Base-by-base conservation (phyloP, 2,113 vertebrate genomes). In the Podarcis muralis region DNA sequence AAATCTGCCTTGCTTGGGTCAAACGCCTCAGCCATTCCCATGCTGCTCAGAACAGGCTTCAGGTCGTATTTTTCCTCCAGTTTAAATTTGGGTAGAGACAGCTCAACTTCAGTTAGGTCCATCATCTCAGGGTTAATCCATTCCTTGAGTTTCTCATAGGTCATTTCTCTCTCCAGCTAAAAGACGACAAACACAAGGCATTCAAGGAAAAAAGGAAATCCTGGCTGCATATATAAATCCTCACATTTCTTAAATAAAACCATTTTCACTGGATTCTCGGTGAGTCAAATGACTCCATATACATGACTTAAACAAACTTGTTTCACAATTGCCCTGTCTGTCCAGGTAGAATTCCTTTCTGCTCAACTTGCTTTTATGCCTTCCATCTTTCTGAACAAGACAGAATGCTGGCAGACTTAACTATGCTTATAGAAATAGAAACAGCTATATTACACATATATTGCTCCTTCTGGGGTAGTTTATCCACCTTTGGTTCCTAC, bases 1-100 rank as follows among this genome's bases (percentile, higher is more conserved):
- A 98, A 98, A 92, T 99, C 94, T 3, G 97, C 95, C 35, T 0
- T 91, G 9, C 0, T 0, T 0, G 0, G 0, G 0, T 96, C 93
- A 22, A 99, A 99, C 0, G 97, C 98, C 0, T 98, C 97, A 1
- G 71, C 85, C 98, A 99, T 97, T 91, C 98, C 98, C 97, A 99
- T 96, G 13, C 88, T 92, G 0, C 13, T 22, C 35, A 99, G 96
- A 48, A 97, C 1, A 0, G 83, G 71, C 32, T 97, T 94, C 95
- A 99, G 79, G 77, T 97, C 90, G 0, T 98, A 98, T 0, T 9
- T 48, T 94, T 98, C 96, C 93, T 98, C 97, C 93, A 99, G 84
- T 89, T 97, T 98, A 92, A 99, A 99, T 1, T 93, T 96, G 6
- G 98, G 98, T 27, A 99, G 94, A 18, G 48, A 95, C n/a, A 99